Evolutionary conservation across 1,140 invertebrate genomes (phyloP).

Genomic region (Philotrypesis tridentata): DNA sequence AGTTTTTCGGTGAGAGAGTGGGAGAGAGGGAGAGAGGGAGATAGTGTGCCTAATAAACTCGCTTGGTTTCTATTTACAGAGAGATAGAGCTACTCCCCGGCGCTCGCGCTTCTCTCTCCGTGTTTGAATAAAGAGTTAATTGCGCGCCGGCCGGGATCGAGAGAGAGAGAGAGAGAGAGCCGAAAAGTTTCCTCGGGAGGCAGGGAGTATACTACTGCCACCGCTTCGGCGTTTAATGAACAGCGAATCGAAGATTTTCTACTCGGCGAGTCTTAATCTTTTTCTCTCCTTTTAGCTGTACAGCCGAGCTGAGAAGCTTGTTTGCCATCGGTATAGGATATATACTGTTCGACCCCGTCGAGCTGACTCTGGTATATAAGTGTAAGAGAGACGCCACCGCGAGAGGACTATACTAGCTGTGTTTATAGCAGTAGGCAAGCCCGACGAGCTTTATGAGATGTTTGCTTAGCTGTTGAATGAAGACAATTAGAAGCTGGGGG

Average conservation of each 20-base stretch:
- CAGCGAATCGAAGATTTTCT: slow-evolving; percentile 23
- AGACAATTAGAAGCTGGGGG: slow-evolving; percentile 7
- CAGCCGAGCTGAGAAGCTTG: background rate
- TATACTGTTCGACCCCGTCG: too few relatives aligned
- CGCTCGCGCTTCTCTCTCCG: slow-evolving; percentile 12
- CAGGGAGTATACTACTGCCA: background rate
- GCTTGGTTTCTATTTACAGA: slow-evolving; percentile 43
- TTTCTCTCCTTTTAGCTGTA: background rate
- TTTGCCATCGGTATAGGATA: background rate
- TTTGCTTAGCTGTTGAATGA: slow-evolving; percentile 19
- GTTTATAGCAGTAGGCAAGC: background rate
- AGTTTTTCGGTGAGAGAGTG: slow-evolving; percentile 27
- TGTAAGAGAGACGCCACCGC: background rate
- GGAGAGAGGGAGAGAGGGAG: background rate
- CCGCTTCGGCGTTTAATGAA: slow-evolving; percentile 8
- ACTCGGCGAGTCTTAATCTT: slow-evolving; percentile 1
- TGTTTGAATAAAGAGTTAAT: slow-evolving; percentile 50
- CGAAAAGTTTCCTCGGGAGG: background rate
- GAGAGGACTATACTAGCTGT: background rate
- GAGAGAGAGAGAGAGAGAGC: background rate
- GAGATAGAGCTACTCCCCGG: background rate
- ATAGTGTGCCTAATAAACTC: slow-evolving; percentile 27
- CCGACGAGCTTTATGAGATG: slow-evolving; percentile 16
- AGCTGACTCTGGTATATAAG: too few relatives aligned
- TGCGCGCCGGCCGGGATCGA: background rate